Evolutionary conservation across 2,113 vertebrate genomes (phyloP).

Genomic region (Marmota flaviventris): DNA sequence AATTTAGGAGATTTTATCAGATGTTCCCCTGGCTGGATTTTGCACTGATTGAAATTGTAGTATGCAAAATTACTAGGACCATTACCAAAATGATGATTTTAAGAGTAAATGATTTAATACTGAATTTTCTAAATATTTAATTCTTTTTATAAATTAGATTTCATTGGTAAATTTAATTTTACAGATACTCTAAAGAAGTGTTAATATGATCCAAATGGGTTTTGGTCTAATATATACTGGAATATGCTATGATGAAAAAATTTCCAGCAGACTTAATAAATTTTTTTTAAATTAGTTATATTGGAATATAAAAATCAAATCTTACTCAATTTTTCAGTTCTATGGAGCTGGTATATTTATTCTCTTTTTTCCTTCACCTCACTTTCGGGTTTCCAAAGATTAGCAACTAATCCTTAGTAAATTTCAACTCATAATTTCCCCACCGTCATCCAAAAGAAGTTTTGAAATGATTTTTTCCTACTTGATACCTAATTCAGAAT

Average conservation of each 20-base stretch:
- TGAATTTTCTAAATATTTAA: slow-evolving; percentile 1
- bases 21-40: neutral
- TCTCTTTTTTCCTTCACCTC: neutral
- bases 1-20: neutral
- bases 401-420: neutral
- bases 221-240: neutral
- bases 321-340: neutral
- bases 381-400: slow-evolving; percentile 4
- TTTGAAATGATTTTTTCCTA: slow-evolving; percentile 20
- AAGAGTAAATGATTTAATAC: slow-evolving; percentile 11
- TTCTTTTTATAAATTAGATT: slow-evolving; percentile 29
- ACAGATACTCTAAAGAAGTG: neutral
- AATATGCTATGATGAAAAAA: neutral
- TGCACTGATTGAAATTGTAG: neutral
- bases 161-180: slow-evolving; percentile 49
- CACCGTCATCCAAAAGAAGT: neutral
- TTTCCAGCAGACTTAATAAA: slow-evolving; percentile 36
- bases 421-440: slow-evolving; percentile 52
- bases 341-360: slow-evolving; percentile 49
- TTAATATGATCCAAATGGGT: neutral
- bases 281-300: neutral
- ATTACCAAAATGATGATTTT: neutral
- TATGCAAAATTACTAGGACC: neutral
- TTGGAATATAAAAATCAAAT: slow-evolving; percentile 54
- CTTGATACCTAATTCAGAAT: neutral